Base-by-base conservation (phyloP, 2,113 vertebrate genomes). In the Eurypyga helias region DNA sequence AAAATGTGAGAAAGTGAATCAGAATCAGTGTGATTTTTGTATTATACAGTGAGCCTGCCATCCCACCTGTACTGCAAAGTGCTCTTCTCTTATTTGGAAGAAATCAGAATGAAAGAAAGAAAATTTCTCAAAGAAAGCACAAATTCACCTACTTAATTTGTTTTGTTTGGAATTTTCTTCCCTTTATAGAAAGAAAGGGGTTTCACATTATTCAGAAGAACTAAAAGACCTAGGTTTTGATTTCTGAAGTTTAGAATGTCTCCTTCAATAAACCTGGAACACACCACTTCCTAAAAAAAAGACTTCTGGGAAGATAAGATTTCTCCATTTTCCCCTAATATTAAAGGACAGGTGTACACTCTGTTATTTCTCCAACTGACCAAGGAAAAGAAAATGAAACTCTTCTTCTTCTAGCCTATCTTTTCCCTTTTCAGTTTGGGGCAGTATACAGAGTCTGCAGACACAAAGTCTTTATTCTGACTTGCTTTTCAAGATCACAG, bases 1-100 rank as follows among this genome's bases (percentile, higher is more conserved):
- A 65, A 60, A 84, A 43, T 18, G 11, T 24, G 11, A 61, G 28
- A 57, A 65, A 36, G 13, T 46, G 5, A 69, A 55, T 46, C 1
- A 1, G 15, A 83, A 77, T 5, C 8, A 48, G 8, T 17, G 10
- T 64, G 9, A 54, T 60, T 69, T 51, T 34, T 70, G 11, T 25
- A 29, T 54, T 52, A 24, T 26, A 24, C 12, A 57, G 41, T 17
- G 3, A 77, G 6, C 21, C 21, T 13, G 3, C 11, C 16, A 34
- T n/a, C 4, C 15, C 0, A 0, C 23, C 34, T 65, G 2, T 57
- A 15, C 2, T 41, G 21, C 14, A 15, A 73, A 84, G 9, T 46
- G 11, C 3, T 65, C 10, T 69, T 46, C 9, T 34, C 33, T 80
- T 52, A 46, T 18, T 58, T 66, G 26, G 70, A 79, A 67, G 20